A percentile compares a stretch with the other conserved stretches of the same genome.
These are phyloP conservation scores for Chionoecetes opilio DNA, from an alignment of 1,140 invertebrate species.

Conservation along the genomic window DNA sequence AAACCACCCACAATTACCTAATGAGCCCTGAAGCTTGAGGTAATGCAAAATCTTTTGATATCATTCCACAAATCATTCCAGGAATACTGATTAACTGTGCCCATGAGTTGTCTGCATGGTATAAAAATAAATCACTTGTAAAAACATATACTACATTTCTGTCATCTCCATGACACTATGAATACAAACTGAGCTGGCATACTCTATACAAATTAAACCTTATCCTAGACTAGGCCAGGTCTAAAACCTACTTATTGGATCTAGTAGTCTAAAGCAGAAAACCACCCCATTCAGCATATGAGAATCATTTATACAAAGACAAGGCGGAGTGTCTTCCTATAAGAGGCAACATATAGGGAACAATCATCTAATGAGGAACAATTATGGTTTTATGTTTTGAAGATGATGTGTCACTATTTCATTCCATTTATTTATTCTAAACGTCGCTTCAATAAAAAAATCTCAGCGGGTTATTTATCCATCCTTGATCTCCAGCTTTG, in stretches of 20 bases:
- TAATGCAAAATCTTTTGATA: constrained; percentile 73
- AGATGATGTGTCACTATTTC: too few relatives aligned
- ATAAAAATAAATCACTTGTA: constrained; percentile 74
- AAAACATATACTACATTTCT: constrained; percentile 57
- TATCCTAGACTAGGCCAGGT: not conserved
- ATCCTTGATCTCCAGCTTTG: too few relatives aligned
- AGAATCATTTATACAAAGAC: constrained; percentile 39
- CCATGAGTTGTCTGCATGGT: constrained; percentile 73
- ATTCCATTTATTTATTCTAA: too few relatives aligned
- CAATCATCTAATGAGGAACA: not conserved
- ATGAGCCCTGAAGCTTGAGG: constrained; percentile 71
- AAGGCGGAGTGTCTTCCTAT: not conserved
- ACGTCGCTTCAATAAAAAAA: too few relatives aligned
- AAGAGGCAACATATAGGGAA: constrained; percentile 20
- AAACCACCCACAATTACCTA: constrained; percentile 56
- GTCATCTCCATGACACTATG: constrained; percentile 34
- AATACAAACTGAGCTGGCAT: not conserved
- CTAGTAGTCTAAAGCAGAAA: not conserved
- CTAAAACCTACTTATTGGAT: not conserved
- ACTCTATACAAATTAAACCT: not conserved
- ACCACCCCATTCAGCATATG: not conserved
- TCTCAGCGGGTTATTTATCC: too few relatives aligned
- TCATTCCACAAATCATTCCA: constrained; percentile 65
- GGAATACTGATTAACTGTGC: constrained; percentile 71
- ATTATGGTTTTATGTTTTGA: too few relatives aligned